phyloP scores from a whole-genome alignment of 2,797 vertebrate species.

The Myioborus miniatus region DNA sequence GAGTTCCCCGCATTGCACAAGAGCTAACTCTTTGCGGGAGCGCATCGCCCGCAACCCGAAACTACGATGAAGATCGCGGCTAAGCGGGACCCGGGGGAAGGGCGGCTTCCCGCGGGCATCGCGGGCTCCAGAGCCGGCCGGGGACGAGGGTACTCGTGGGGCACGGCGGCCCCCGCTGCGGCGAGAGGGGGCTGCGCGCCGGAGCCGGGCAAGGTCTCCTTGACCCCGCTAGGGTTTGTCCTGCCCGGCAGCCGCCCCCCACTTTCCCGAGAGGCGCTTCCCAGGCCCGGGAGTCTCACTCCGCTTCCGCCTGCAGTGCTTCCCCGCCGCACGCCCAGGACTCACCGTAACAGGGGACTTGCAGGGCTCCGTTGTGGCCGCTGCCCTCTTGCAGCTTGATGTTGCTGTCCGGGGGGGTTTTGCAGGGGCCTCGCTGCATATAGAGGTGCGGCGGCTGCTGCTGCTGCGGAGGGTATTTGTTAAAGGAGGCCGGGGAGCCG shows the following conservation, averaged over 20 bases:
- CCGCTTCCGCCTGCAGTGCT: neutral
- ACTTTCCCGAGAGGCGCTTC: neutral
- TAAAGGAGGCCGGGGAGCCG: conserved; percentile 86
- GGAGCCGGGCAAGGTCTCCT: neutral
- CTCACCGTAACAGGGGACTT: conserved; percentile 93
- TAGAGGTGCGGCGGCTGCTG: conserved; percentile 79
- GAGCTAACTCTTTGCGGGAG: neutral
- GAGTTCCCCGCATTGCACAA: neutral
- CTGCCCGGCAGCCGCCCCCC: neutral
- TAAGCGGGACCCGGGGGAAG: neutral
- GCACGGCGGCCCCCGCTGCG: neutral
- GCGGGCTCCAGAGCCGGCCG: neutral
- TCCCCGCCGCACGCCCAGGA: neutral
- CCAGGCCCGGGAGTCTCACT: neutral
- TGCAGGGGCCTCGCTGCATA: conserved; percentile 89
- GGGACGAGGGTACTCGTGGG: neutral
- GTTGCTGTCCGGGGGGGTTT: conserved; percentile 87
- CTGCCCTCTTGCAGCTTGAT: conserved; percentile 85
- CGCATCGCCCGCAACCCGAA: neutral
- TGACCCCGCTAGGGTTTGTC: neutral
- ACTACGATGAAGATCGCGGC: neutral
- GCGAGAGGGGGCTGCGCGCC: neutral
- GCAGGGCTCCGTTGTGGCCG: conserved; percentile 85
- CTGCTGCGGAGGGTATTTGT: conserved; percentile 84
- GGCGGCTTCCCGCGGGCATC: neutral